Conservation (phyloP, 2,888 invertebrate genomes). For the Tuta absoluta region DNA sequence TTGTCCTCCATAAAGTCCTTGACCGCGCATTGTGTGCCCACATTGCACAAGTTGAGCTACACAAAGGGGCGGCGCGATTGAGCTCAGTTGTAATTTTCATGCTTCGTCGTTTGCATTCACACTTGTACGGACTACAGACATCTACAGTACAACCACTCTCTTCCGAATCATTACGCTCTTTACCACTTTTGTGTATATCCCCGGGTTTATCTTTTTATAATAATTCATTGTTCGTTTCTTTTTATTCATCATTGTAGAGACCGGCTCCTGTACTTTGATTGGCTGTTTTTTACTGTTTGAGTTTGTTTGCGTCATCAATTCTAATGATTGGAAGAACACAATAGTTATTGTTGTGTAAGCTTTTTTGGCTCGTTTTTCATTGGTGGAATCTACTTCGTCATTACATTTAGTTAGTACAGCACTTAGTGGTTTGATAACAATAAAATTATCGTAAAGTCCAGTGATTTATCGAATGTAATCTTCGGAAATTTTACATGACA, state of each 20-base stretch:
- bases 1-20: slow-evolving; percentile 72
- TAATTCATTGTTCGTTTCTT: slow-evolving; percentile 67
- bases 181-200: slow-evolving; percentile 68
- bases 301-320: slow-evolving; percentile 77
- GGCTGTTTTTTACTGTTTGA: slow-evolving; percentile 72
- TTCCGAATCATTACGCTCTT: slow-evolving; percentile 79
- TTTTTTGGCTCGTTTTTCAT: slow-evolving; percentile 54
- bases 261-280: slow-evolving; percentile 63
- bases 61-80: slow-evolving; percentile 76
- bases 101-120: slow-evolving; percentile 74
- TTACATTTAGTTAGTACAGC: slow-evolving; percentile 72
- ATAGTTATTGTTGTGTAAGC: slow-evolving; percentile 73
- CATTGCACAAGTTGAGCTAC: slow-evolving; percentile 56
- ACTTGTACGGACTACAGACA: slow-evolving; percentile 59
- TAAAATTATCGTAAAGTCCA: slow-evolving; percentile 57
- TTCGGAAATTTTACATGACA: slow-evolving; percentile 2
- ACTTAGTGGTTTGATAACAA: slow-evolving; percentile 58
- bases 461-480: slow-evolving; percentile 36
- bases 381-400: slow-evolving; percentile 70
- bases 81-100: slow-evolving; percentile 76
- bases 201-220: slow-evolving; percentile 61
- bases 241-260: slow-evolving; percentile 47
- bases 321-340: slow-evolving; percentile 79
- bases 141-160: slow-evolving; percentile 55
- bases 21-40: slow-evolving; percentile 66